Percentiles rank a stretch among this genome's conserved stretches.
phyloP scores from a whole-genome alignment of 2,888 invertebrate species.

The Agonopterix heracliana region DNA sequence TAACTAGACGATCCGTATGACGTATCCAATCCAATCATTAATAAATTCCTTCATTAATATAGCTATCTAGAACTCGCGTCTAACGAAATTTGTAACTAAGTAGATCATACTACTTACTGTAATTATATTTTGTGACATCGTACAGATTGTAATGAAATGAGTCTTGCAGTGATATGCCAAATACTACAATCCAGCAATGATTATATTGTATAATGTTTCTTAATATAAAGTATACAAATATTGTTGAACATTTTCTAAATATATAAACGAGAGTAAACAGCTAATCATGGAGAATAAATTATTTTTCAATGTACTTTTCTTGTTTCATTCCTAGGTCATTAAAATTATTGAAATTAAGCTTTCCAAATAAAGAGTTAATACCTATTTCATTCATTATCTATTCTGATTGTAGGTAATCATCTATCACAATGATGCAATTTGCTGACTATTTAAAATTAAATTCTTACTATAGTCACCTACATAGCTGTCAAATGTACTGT shows the following conservation, averaged over 20 bases:
- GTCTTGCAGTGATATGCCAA: conserved; percentile 74
- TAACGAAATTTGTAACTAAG: conserved; percentile 1
- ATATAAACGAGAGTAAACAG: conserved; percentile 61
- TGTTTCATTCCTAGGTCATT: conserved; percentile 40
- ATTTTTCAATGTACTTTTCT: conserved; percentile 65
- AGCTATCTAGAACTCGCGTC: conserved; percentile 1
- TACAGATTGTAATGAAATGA: conserved; percentile 40
- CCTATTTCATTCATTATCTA: neutral
- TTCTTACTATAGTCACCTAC: too few relatives aligned
- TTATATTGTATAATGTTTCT: conserved; percentile 67
- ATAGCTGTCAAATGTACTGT: too few relatives aligned
- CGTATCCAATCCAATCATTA: too few relatives aligned
- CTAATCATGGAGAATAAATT: conserved; percentile 72
- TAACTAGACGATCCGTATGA: too few relatives aligned
- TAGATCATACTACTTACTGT: neutral
- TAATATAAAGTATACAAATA: conserved; percentile 72
- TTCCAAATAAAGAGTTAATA: neutral
- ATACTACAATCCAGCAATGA: conserved; percentile 68
- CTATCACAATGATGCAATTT: too few relatives aligned
- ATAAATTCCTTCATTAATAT: neutral
- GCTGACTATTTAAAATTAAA: too few relatives aligned
- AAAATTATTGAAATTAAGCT: neutral
- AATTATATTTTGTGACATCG: conserved; percentile 53
- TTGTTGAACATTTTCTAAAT: conserved; percentile 75
- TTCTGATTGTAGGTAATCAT: too few relatives aligned